Percentiles rank a stretch among this genome's conserved stretches.
Conservation (phyloP, 2,888 invertebrate species). For the Cantharis rustica region DNA sequence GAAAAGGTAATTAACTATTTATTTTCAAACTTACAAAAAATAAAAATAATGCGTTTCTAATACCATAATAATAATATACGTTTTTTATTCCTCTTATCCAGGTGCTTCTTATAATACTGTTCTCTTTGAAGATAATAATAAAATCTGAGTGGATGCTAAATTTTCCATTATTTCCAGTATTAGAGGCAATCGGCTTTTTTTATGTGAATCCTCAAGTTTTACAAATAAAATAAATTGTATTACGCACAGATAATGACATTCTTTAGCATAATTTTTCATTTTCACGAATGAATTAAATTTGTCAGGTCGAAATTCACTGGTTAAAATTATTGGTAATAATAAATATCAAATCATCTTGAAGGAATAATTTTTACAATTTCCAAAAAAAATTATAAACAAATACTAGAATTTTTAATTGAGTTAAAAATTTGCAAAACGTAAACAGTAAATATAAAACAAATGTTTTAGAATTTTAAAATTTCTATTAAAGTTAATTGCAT, state of each 20-base stretch:
- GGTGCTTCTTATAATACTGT: background rate
- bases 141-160: background rate
- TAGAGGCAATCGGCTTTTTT: background rate
- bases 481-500: no score
- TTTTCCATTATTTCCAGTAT: background rate
- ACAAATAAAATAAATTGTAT: background rate
- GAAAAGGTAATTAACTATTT: no score
- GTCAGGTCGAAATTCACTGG: background rate
- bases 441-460: no score
- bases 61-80: background rate
- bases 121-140: background rate
- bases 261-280: background rate
- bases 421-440: no score
- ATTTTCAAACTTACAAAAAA: no score
- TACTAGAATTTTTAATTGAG: no score
- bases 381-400: background rate
- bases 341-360: background rate
- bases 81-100: background rate
- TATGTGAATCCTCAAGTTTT: background rate
- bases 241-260: background rate
- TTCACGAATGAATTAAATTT: no score
- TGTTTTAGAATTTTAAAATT: no score
- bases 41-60: no score
- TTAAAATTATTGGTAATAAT: background rate
- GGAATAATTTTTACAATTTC: background rate